These are phyloP conservation scores for Oreochromis niloticus DNA, from an alignment of 2,113 vertebrate species.

Conservation along the genomic window DNA sequence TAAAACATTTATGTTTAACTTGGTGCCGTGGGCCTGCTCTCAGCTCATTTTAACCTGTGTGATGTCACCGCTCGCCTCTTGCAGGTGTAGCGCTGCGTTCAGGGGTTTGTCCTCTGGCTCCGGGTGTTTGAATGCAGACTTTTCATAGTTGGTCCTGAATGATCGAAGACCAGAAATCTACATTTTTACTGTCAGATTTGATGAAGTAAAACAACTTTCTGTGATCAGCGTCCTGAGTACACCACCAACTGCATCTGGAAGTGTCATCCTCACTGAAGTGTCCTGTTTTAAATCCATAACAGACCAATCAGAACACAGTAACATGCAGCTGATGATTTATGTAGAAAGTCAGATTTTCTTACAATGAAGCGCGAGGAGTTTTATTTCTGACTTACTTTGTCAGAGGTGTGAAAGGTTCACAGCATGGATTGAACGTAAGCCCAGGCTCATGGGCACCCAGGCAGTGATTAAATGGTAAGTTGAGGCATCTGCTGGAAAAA, in stretches of 20 bases:
- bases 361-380: neutral
- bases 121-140: accelerated
- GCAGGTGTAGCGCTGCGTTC: neutral
- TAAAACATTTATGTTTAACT: constrained; percentile 81
- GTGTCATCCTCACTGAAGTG: neutral
- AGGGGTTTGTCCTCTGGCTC: neutral
- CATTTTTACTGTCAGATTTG: neutral
- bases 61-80: neutral
- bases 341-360: neutral
- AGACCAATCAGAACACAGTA: neutral
- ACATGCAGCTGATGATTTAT: accelerated
- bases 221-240: neutral
- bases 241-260: neutral
- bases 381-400: neutral
- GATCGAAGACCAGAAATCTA: neutral
- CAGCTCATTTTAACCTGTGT: neutral
- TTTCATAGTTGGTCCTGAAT: neutral
- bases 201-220: neutral
- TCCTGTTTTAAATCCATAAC: neutral
- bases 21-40: constrained; percentile 17
- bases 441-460: accelerated
- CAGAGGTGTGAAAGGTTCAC: neutral
- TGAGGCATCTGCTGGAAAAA: neutral
- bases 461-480: neutral
- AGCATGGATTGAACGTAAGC: accelerated